A percentile compares a stretch with the other conserved stretches of the same genome.
Conservation (phyloP, 2,113 vertebrate genomes). For the Muscicapa adusta region DNA sequence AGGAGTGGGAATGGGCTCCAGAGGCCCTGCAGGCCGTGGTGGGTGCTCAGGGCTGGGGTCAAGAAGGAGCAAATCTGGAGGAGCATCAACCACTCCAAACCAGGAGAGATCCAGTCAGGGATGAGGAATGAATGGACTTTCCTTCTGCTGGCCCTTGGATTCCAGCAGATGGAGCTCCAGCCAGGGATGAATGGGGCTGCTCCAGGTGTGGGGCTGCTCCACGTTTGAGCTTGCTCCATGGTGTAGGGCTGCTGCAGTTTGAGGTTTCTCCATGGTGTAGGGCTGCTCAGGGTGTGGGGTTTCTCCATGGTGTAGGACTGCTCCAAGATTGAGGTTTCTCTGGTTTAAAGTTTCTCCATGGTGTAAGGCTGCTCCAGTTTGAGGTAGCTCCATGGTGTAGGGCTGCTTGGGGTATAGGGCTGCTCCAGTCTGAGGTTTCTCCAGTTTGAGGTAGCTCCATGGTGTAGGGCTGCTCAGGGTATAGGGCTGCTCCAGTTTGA, state of each 20-base stretch:
- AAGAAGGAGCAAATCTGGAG: background rate
- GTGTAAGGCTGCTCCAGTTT: background rate
- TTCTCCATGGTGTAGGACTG: background rate
- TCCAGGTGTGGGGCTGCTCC: background rate
- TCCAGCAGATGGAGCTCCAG: background rate
- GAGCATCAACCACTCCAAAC: fast-evolving
- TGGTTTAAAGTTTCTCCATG: no score
- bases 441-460: no score
- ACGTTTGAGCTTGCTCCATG: fast-evolving
- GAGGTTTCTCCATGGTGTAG: no score
- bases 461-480: background rate
- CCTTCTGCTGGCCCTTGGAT: background rate
- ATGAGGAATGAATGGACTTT: background rate
- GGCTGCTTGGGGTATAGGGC: background rate
- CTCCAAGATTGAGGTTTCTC: background rate
- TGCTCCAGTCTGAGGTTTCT: background rate
- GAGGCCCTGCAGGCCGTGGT: background rate
- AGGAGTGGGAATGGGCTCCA: background rate
- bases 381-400: fast-evolving
- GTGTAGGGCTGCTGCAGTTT: background rate
- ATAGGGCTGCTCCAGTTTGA: no score
- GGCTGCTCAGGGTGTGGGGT: background rate
- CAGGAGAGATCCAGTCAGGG: background rate
- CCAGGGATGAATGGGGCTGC: background rate
- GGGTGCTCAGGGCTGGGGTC: background rate